A percentile compares a stretch with the other conserved stretches of the same genome.
Evolutionary conservation across 30 jellyfish, hydroid and myxozoan species (phyloP).

Genomic region (Aurelia sp.): DNA sequence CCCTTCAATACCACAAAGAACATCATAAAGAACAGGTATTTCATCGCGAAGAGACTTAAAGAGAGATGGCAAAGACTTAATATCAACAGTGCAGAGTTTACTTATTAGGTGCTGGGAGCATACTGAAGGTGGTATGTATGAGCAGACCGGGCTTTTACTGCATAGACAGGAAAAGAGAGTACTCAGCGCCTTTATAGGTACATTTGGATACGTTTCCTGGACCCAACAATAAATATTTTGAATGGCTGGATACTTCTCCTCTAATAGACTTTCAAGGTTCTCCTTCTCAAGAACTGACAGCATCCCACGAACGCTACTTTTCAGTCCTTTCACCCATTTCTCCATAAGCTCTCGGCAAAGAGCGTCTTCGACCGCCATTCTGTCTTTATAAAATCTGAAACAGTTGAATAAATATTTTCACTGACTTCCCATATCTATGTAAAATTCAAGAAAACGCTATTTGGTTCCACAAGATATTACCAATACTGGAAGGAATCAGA

Average conservation of each 20-base stretch:
- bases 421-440: no score
- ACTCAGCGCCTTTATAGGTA: not conserved
- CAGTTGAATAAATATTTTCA: not conserved
- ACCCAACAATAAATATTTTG: not conserved
- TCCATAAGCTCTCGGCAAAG: not conserved
- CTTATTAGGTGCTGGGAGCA: not conserved
- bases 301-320: not conserved
- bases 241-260: not conserved
- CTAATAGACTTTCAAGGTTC: not conserved
- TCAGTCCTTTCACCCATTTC: not conserved
- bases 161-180: not conserved
- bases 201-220: not conserved
- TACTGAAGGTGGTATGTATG: not conserved
- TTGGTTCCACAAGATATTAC: no score
- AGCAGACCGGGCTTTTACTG: constrained; percentile 28
- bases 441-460: no score
- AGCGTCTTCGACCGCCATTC: constrained; percentile 1
- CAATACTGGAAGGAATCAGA: no score
- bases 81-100: constrained; percentile 7
- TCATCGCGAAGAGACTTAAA: constrained; percentile 8
- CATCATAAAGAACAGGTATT: constrained; percentile 3
- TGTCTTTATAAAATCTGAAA: constrained; percentile 7
- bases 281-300: not conserved
- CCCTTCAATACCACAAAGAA: constrained; percentile 1
- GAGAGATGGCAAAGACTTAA: not conserved